Conservation (phyloP, 2,113 vertebrate genomes). For the Callocephalon fimbriatum region DNA sequence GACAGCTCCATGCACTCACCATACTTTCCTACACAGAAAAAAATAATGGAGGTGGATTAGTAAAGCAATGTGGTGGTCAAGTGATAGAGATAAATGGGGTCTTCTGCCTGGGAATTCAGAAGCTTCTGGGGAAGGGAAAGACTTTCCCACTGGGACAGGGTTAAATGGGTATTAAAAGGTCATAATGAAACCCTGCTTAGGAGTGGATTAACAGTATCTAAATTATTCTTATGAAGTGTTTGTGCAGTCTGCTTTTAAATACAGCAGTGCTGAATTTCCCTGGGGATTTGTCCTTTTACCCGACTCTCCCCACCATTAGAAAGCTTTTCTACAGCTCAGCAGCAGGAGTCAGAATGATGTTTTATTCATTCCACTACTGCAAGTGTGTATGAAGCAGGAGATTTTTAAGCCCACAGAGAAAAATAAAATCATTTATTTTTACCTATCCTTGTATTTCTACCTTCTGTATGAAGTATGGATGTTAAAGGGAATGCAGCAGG, state of each 20-base stretch:
- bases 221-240: background rate
- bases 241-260: background rate
- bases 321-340: background rate
- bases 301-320: background rate
- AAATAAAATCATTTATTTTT: background rate
- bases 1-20: background rate
- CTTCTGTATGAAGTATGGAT: background rate
- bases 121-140: background rate
- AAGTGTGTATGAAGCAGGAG: background rate
- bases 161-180: background rate
- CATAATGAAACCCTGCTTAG: accelerated
- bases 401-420: background rate
- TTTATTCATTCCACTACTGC: background rate
- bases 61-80: background rate
- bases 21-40: background rate
- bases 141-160: background rate
- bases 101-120: background rate
- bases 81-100: background rate
- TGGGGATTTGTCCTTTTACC: background rate
- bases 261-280: background rate
- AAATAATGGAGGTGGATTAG: background rate
- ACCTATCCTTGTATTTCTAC: background rate
- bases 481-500: background rate
- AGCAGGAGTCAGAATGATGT: background rate
- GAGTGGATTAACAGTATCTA: background rate